Conservation (phyloP, 2,797 vertebrate genomes). For the Danio choprae region DNA sequence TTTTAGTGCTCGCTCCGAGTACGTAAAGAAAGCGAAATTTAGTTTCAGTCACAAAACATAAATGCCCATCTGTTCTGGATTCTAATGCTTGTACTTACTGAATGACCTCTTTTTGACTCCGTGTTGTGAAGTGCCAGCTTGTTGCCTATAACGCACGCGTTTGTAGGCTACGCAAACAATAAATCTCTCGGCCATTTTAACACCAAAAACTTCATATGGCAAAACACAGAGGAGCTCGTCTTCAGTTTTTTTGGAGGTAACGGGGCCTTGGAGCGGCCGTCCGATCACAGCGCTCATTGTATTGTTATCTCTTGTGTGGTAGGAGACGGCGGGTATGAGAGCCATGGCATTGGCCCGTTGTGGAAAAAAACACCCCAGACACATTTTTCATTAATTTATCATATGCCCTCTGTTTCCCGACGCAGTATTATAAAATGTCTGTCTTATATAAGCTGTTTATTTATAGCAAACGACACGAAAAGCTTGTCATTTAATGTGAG, state of each 20-base stretch:
- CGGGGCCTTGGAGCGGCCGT: conserved; percentile 39
- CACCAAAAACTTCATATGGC: conserved; percentile 27
- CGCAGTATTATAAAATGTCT: conserved; percentile 33
- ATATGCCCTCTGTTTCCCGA: conserved; percentile 14
- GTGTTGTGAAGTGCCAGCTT: conserved; percentile 53
- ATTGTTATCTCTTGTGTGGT: conserved; percentile 36
- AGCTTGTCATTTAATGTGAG: conserved; percentile 12
- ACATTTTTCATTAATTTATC: conserved; percentile 31
- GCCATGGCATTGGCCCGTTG: conserved; percentile 35
- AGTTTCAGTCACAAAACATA: conserved; percentile 66
- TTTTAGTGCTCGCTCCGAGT: conserved; percentile 45
- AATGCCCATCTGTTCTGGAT: conserved; percentile 61
- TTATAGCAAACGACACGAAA: conserved; percentile 33
- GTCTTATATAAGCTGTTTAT: conserved; percentile 43
- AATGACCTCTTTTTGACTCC: conserved; percentile 65
- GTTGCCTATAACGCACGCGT: conserved; percentile 43
- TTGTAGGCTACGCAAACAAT: conserved; percentile 29
- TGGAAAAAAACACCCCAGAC: conserved; percentile 1
- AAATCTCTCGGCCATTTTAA: conserved; percentile 40
- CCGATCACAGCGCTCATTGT: conserved; percentile 25
- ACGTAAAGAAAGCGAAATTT: conserved; percentile 62
- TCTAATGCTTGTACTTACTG: conserved; percentile 66
- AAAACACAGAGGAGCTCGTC: conserved; percentile 4
- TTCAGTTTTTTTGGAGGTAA: conserved; percentile 15
- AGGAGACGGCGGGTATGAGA: conserved; percentile 32